phyloP scores from a whole-genome alignment of 2,888 invertebrate species.

The Actias luna region DNA sequence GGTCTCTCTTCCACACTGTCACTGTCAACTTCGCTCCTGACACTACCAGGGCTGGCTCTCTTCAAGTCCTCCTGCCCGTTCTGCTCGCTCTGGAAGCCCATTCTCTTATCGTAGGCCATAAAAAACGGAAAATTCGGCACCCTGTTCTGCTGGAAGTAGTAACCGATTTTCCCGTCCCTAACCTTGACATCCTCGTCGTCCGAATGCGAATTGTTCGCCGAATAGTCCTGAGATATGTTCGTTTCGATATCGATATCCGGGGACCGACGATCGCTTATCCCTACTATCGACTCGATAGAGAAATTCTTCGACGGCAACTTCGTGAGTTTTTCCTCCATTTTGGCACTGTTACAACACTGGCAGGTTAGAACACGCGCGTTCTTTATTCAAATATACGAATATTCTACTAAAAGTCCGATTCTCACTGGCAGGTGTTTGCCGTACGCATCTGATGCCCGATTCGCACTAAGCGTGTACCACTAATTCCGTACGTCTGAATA shows the following conservation, averaged over 20 bases:
- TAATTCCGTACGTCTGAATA: constrained; percentile 53
- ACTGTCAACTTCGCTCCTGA: constrained; percentile 72
- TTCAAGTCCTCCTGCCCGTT: constrained; percentile 64
- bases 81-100: constrained; percentile 50
- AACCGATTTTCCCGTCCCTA: constrained; percentile 67
- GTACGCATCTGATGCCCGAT: not conserved
- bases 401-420: not conserved
- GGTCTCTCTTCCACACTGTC: constrained; percentile 72
- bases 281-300: constrained; percentile 84
- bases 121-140: constrained; percentile 76
- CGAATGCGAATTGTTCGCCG: constrained; percentile 50
- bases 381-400: not conserved
- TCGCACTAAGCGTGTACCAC: constrained; percentile 33
- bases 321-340: constrained; percentile 73
- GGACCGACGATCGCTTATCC: constrained; percentile 60
- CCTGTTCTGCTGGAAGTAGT: constrained; percentile 70
- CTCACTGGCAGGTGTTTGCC: not conserved
- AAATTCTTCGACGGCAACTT: constrained; percentile 82
- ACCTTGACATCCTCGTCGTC: constrained; percentile 69
- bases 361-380: not conserved
- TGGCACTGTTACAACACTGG: constrained; percentile 12
- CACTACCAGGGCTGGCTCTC: constrained; percentile 70
- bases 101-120: constrained; percentile 73
- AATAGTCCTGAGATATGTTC: constrained; percentile 64
- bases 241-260: constrained; percentile 77